A percentile compares a stretch with the other conserved stretches of the same genome.
Evolutionary conservation across 2,888 invertebrate genomes (phyloP).

Genomic region (Aspidapion aeneum): DNA sequence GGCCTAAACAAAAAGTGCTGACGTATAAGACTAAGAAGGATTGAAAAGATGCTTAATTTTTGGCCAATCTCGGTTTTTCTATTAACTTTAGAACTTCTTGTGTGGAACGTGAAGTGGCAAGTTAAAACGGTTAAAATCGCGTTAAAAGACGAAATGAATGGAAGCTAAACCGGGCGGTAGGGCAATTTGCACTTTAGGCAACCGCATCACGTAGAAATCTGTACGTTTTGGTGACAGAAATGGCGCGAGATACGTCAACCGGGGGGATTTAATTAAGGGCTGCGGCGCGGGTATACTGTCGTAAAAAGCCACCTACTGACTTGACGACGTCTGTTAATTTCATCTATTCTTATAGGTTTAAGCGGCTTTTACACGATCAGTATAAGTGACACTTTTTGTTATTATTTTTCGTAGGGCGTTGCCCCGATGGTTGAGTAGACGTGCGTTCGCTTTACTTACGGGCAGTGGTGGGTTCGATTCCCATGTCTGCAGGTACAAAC

Average conservation of each 20-base stretch:
- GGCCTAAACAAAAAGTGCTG: no score
- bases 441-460: no score
- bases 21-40: no score
- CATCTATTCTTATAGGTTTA: no score
- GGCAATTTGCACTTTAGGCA: slow-evolving; percentile 48
- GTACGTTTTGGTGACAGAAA: slow-evolving; percentile 48
- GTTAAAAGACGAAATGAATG: slow-evolving; percentile 45
- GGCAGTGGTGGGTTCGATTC: no score
- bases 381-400: no score
- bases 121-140: slow-evolving; percentile 24
- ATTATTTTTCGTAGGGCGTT: no score
- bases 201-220: slow-evolving; percentile 51
- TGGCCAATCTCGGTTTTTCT: background rate
- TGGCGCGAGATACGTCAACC: slow-evolving; percentile 48
- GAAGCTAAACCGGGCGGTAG: slow-evolving; percentile 34
- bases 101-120: background rate
- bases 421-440: no score
- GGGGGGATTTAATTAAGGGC: slow-evolving; percentile 49
- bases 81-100: background rate
- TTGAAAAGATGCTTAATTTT: no score
- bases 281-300: slow-evolving; percentile 31
- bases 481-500: no score
- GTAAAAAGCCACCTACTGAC: slow-evolving; percentile 48
- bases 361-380: no score
- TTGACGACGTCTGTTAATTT: slow-evolving; percentile 24